A percentile compares a stretch with the other conserved stretches of the same genome.
Evolutionary conservation across 2,888 invertebrate species (phyloP).

Genomic region (Belgica antarctica): DNA sequence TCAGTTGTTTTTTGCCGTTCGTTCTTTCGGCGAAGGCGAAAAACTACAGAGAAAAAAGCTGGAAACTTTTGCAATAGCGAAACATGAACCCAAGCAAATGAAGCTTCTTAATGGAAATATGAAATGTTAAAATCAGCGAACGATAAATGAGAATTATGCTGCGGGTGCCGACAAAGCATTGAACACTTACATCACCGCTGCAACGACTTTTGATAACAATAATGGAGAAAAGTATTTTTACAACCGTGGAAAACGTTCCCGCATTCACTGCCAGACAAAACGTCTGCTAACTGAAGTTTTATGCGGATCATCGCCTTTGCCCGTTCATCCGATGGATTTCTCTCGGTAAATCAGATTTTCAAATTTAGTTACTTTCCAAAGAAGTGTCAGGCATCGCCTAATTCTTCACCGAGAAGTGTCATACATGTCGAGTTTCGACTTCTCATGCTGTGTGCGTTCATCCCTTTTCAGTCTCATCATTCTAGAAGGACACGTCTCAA

Average conservation of each 20-base stretch:
- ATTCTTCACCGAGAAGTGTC: constrained; percentile 20
- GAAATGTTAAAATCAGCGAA: constrained; percentile 40
- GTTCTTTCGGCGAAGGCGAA: not conserved
- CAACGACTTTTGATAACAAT: not conserved
- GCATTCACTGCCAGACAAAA: not conserved
- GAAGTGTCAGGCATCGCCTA: constrained; percentile 5
- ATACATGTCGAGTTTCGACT: constrained; percentile 35
- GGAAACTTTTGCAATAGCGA: constrained; percentile 5
- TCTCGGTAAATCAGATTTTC: constrained; percentile 14
- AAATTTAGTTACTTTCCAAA: not conserved
- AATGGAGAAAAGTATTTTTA: no score
- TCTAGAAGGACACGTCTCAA: not conserved
- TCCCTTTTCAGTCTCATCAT: not conserved
- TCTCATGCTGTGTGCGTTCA: constrained; percentile 40
- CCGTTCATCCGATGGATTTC: no score
- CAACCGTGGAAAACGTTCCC: no score
- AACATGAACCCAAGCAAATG: not conserved
- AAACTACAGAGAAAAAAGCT: not conserved
- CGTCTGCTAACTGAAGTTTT: not conserved
- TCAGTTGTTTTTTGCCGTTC: not conserved
- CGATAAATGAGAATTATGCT: constrained; percentile 32
- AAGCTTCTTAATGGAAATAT: not conserved
- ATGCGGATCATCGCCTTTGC: not conserved
- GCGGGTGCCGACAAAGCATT: constrained; percentile 29
- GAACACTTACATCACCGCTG: constrained; percentile 20